Percentiles rank a stretch among this genome's conserved stretches.
Conservation (phyloP, 2,797 vertebrate genomes). For the Gastrophryne carolinensis region DNA sequence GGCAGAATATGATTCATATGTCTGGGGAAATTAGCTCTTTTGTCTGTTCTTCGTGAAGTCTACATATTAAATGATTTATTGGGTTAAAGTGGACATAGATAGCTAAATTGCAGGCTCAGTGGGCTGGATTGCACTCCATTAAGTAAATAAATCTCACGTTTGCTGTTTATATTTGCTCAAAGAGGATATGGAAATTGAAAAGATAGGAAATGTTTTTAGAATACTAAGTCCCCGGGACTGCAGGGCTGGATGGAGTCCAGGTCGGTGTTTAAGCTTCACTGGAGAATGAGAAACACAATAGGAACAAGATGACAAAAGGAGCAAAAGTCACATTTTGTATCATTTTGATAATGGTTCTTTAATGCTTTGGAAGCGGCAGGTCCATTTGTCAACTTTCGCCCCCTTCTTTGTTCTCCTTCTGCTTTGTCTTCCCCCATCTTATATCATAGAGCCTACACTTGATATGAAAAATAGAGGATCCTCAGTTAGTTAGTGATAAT, state of each 20-base stretch:
- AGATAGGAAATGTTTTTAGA: background rate
- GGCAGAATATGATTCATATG: slow-evolving; percentile 58
- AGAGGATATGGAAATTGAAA: background rate
- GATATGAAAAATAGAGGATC: too few species aligned
- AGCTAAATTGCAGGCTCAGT: background rate
- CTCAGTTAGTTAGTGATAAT: too few species aligned
- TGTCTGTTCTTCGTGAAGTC: slow-evolving; percentile 18
- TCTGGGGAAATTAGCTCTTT: slow-evolving; percentile 43
- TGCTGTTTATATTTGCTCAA: background rate
- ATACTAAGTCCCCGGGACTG: background rate
- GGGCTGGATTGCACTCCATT: background rate
- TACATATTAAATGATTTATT: slow-evolving; percentile 43
- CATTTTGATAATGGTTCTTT: too few species aligned
- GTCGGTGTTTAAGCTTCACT: too few species aligned
- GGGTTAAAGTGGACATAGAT: slow-evolving; percentile 7
- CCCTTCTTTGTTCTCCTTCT: too few species aligned
- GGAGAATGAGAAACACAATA: too few species aligned
- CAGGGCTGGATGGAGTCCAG: background rate
- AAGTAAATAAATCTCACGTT: background rate
- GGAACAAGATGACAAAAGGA: too few species aligned
- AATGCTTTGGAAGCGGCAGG: too few species aligned
- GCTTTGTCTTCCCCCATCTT: too few species aligned
- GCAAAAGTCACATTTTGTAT: too few species aligned
- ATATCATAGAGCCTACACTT: too few species aligned
- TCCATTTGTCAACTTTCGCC: too few species aligned